A percentile compares a stretch with the other conserved stretches of the same genome.
Conservation (phyloP, 2,888 invertebrate species). For the Thymelicus acteon region DNA sequence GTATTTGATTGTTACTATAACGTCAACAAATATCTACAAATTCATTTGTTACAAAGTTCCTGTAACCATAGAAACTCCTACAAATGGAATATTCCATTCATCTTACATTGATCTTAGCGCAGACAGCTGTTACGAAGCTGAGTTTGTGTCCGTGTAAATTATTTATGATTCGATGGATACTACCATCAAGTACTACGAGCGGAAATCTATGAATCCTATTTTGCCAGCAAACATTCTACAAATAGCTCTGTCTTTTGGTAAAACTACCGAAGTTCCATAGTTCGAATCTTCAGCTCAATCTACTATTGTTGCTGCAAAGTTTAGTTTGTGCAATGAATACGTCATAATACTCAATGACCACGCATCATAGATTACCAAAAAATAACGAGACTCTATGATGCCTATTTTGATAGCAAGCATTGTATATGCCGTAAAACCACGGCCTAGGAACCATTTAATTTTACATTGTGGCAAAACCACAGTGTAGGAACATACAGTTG, state of each 20-base stretch:
- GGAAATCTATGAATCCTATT: constrained; percentile 8
- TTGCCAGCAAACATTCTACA: background rate
- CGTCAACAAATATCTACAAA: background rate
- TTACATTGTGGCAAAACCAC: no score
- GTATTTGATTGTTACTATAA: no score
- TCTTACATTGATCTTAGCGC: background rate
- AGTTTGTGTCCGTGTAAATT: constrained; percentile 3
- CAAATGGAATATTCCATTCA: constrained; percentile 4
- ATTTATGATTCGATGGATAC: constrained; percentile 1
- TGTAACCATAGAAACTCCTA: background rate
- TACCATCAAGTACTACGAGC: background rate
- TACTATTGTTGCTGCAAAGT: background rate
- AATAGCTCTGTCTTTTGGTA: background rate
- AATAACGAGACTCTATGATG: background rate
- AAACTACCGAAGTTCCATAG: background rate
- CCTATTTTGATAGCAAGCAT: constrained; percentile 2
- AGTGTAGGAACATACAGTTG: no score
- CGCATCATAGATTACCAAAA: no score
- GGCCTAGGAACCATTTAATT: background rate
- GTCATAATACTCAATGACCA: background rate
- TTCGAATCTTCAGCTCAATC: background rate
- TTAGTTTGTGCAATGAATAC: background rate
- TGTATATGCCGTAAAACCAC: background rate
- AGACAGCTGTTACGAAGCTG: constrained; percentile 5
- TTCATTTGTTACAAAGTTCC: background rate